Base-by-base conservation (phyloP, 2,797 vertebrate genomes). In the Eleutherodactylus coqui region DNA sequence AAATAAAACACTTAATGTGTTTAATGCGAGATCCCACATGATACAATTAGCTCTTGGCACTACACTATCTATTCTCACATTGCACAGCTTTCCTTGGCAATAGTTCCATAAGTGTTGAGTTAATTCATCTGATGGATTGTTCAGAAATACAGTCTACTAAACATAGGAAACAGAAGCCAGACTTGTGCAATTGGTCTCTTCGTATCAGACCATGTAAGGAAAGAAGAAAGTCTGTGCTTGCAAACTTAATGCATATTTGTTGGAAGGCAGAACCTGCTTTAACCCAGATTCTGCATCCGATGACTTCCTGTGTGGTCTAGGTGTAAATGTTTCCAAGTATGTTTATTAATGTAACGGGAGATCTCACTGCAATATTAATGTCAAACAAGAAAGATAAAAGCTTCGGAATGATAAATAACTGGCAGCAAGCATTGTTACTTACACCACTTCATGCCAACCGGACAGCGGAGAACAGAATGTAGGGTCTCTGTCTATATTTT, bases 21-120 rank as follows among this genome's bases (percentile, higher is more conserved):
- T 72, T 73, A 27, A 45, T 73, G 9, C 43, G n/a, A n/a, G 36
- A 43, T 72, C 3, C 19, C 5, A 17, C 38, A 34, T 38, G 32
- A 72, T 72, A 43, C 0, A 72, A 72, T 43, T 21, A 43, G 5
- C 69, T 72, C 38, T 24, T 5, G 38, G n/a, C 41, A 45, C 1
- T 27, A 27, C 70, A 73, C 24, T n/a, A 73, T 70, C 36, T 1
- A n/a, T 17, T 43, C 41, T 73, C 70, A 73, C 70, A 73, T 73
- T 73, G 55, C 75, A 16, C 7, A 0, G 38, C 8, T 90, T 88
- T 55, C 82, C 89, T 89, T 90, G 90, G 89, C 89, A 89, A 3
- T 17, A 0, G 1, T 86, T 90, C 90, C 87, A 67, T 79, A 16
- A 89, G 72, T 67, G 13, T 78, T 87, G 70, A 85, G n/a, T 29